phyloP scores from a whole-genome alignment of 2,797 vertebrate genomes.

The Pangasius mekongensis region DNA sequence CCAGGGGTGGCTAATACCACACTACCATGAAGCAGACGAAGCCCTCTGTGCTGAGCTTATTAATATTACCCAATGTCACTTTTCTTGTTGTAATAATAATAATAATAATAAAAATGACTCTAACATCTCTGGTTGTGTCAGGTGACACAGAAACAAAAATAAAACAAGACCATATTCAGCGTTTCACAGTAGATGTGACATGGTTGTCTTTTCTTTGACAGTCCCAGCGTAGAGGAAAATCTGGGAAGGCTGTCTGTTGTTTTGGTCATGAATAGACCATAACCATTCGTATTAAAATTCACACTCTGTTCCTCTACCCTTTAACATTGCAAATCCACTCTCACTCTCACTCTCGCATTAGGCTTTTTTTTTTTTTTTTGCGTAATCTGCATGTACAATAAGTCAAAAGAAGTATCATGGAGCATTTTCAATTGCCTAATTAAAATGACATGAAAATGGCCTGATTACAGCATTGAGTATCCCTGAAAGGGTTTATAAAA shows the following conservation, averaged over 20 bases:
- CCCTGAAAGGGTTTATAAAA: conserved; percentile 62
- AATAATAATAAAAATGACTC: neutral
- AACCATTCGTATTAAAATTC: conserved; percentile 42
- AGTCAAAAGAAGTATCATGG: conserved; percentile 41
- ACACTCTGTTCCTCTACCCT: conserved; percentile 4
- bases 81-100: neutral
- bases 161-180: neutral
- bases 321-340: conserved; percentile 44
- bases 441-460: conserved; percentile 44
- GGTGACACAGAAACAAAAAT: neutral
- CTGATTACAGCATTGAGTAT: conserved; percentile 33
- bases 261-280: conserved; percentile 30
- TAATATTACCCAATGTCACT: neutral
- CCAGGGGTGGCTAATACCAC: neutral
- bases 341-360: neutral
- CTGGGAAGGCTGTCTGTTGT: neutral
- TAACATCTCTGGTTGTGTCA: neutral
- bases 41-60: neutral
- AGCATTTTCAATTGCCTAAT: conserved; percentile 44
- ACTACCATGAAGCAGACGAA: neutral
- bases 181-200: neutral
- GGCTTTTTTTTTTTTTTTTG: neutral
- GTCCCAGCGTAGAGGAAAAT: neutral
- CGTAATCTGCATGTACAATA: conserved; percentile 10
- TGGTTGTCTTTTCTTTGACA: conserved; percentile 7